Evolutionary conservation across 1,140 invertebrate genomes (phyloP).

Genomic region (Orchestia grillus): DNA sequence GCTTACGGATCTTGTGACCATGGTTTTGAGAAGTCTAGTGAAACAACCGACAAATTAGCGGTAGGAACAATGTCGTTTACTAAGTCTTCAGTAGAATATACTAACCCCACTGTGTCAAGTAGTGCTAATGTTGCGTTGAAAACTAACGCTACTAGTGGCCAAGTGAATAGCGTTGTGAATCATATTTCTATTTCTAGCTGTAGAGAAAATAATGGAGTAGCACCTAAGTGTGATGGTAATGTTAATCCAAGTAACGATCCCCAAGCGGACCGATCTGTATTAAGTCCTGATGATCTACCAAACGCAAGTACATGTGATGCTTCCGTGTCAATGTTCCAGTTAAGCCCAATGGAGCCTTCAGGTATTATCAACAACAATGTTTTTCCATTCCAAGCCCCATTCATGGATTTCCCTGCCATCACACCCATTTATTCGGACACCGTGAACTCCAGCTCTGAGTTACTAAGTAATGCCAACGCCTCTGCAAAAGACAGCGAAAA

Average conservation of each 20-base stretch:
- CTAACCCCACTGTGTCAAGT: not conserved
- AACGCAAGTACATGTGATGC: not conserved
- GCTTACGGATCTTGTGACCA: not conserved
- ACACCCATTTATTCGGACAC: slow-evolving; percentile 30
- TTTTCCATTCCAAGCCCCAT: slow-evolving; percentile 2
- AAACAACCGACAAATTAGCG: not conserved
- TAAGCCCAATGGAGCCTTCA: not conserved
- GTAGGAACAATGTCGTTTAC: not conserved
- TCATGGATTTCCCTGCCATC: not conserved
- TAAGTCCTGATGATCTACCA: not conserved
- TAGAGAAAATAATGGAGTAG: not conserved
- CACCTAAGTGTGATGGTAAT: not conserved
- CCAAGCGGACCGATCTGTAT: no score
- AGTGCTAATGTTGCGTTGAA: not conserved
- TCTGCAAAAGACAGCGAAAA: not conserved
- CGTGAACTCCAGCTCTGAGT: not conserved
- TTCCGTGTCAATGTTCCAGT: slow-evolving; percentile 11
- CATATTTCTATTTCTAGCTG: not conserved
- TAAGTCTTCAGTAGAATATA: not conserved
- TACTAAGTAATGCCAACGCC: not conserved
- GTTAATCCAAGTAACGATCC: not conserved
- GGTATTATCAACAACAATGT: slow-evolving; percentile 42
- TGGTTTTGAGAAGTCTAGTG: not conserved
- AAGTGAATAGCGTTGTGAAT: not conserved
- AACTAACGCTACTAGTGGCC: not conserved